Evolutionary conservation across 2,797 vertebrate species (phyloP).

Genomic region (Molossus molossus): DNA sequence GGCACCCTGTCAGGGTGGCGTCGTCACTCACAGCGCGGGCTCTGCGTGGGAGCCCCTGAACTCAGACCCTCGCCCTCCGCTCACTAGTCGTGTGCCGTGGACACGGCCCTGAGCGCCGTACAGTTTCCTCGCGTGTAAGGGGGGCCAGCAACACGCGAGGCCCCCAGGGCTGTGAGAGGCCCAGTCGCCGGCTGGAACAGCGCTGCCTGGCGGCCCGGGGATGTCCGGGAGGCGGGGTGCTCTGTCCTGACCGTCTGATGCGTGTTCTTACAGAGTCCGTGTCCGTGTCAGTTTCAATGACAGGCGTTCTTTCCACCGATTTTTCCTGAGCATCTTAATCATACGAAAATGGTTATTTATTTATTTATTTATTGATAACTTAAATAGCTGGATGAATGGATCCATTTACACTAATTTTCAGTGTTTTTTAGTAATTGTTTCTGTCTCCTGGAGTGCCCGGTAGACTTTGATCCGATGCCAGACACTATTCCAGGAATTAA

Average conservation of each 20-base stretch:
- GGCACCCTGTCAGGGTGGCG: too few species aligned
- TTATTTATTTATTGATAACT: too few species aligned
- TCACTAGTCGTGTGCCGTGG: neutral
- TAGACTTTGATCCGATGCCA: neutral
- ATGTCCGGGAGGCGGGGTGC: neutral
- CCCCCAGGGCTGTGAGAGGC: neutral
- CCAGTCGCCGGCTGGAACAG: neutral
- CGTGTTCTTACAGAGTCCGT: neutral
- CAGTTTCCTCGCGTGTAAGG: neutral
- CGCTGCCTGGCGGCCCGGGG: neutral
- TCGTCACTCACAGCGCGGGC: neutral
- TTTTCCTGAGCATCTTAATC: neutral
- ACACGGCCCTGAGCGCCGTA: neutral
- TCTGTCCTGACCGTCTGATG: neutral
- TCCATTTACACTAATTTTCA: neutral
- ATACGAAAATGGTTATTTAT: neutral
- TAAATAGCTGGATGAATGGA: neutral
- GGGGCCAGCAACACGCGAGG: too few species aligned
- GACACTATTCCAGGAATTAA: neutral
- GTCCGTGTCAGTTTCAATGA: neutral
- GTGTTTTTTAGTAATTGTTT: neutral
- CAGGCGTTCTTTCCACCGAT: neutral
- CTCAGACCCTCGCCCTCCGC: neutral
- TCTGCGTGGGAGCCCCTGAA: neutral
- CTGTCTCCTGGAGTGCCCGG: neutral